Percentiles rank a stretch among this genome's conserved stretches.
Evolutionary conservation across 2,113 vertebrate genomes (phyloP).

Genomic region (Neofelis nebulosa): DNA sequence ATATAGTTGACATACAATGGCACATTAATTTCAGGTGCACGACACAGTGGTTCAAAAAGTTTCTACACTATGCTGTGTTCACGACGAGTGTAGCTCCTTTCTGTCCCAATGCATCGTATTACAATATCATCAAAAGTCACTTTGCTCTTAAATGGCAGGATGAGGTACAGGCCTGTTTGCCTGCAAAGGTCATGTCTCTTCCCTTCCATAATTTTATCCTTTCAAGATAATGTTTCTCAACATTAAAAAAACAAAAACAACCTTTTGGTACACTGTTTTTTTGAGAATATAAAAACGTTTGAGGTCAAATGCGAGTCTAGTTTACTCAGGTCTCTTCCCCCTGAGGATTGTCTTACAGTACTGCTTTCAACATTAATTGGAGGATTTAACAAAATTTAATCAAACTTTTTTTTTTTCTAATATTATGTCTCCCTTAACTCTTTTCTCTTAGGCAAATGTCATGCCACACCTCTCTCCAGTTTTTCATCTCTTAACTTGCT

Average conservation of each 20-base stretch:
- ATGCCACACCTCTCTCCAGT: neutral
- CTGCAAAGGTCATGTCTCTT: neutral
- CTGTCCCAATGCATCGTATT: neutral
- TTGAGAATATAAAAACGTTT: neutral
- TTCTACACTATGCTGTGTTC: neutral
- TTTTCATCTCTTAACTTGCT: neutral
- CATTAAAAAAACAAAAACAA: neutral
- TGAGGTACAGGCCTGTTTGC: neutral
- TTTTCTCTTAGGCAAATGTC: neutral
- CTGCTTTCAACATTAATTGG: neutral
- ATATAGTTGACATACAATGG: neutral
- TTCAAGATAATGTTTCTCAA: neutral
- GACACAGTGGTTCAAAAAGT: neutral
- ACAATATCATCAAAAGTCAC: neutral
- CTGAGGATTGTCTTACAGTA: neutral
- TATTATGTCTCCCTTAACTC: neutral
- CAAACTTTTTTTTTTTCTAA: neutral
- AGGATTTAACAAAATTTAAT: neutral
- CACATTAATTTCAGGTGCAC: neutral
- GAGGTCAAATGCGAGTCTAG: neutral
- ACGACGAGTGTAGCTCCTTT: neutral
- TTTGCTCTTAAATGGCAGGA: neutral
- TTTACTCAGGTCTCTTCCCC: neutral
- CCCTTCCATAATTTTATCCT: neutral
- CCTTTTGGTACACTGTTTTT: neutral